Evolutionary conservation across 2,797 vertebrate genomes (phyloP).

Genomic region (Fundulus diaphanus): DNA sequence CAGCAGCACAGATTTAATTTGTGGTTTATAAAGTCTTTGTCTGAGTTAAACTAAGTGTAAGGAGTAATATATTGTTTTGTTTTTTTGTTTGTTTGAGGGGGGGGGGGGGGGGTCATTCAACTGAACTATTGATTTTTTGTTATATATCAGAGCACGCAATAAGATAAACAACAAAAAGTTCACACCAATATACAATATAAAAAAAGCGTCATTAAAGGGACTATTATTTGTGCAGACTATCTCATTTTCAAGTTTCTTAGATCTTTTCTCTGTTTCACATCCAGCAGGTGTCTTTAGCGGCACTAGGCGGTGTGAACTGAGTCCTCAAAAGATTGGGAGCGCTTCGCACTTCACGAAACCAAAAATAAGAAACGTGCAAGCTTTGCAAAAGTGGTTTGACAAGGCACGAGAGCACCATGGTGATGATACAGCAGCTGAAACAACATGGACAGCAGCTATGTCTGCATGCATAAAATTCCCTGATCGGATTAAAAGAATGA

Average conservation of each 20-base stretch:
- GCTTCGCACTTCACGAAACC: no score
- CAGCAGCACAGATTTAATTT: conserved; percentile 62
- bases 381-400: no score
- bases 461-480: no score
- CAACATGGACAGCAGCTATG: no score
- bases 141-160: background rate
- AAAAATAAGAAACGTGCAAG: no score
- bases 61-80: background rate
- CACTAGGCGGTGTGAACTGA: no score
- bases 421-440: no score
- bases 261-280: background rate
- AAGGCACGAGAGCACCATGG: no score
- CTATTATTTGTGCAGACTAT: background rate
- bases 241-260: background rate
- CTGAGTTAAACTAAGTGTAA: background rate
- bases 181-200: background rate
- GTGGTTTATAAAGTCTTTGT: conserved; percentile 30
- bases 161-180: background rate
- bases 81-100: no score
- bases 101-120: background rate
- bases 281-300: background rate
- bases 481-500: no score
- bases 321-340: no score
- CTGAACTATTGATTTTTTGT: background rate
- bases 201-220: background rate